Evolutionary conservation across 2,888 invertebrate genomes (phyloP).

Genomic region (Xanthia icteritia): DNA sequence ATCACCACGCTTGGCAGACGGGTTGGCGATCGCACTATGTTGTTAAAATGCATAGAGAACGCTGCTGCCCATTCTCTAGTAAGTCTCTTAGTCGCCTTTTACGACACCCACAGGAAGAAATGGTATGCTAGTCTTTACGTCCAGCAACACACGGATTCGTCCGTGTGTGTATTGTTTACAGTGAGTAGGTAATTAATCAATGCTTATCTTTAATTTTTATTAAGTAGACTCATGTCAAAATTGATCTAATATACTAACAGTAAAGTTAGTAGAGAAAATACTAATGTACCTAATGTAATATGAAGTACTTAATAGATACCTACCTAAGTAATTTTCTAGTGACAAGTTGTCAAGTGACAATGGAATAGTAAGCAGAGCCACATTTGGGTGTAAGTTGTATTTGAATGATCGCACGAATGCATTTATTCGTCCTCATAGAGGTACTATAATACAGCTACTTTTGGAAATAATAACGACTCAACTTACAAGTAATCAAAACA

Average conservation of each 20-base stretch:
- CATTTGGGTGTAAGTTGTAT: no score
- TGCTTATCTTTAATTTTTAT: slow-evolving; percentile 18
- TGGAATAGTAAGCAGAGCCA: no score
- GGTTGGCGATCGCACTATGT: no score
- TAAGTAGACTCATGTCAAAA: not conserved
- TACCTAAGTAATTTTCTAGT: no score
- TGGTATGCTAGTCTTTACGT: no score
- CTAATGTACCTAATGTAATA: not conserved
- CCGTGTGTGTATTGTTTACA: not conserved
- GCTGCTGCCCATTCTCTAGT: no score
- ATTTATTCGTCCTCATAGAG: not conserved
- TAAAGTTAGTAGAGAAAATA: not conserved
- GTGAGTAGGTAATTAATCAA: slow-evolving; percentile 22
- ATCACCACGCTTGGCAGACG: no score
- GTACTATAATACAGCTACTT: not conserved
- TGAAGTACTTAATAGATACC: not conserved
- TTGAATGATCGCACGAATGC: not conserved
- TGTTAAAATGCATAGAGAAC: no score
- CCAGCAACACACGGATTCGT: no score
- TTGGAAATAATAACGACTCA: slow-evolving; percentile 1
- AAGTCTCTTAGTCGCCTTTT: no score
- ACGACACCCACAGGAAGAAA: no score
- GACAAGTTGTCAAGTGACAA: no score
- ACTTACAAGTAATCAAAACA: slow-evolving; percentile 19
- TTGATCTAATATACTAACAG: not conserved